phyloP scores from a whole-genome alignment of 2,797 vertebrate species.

The Siniperca undulata region DNA sequence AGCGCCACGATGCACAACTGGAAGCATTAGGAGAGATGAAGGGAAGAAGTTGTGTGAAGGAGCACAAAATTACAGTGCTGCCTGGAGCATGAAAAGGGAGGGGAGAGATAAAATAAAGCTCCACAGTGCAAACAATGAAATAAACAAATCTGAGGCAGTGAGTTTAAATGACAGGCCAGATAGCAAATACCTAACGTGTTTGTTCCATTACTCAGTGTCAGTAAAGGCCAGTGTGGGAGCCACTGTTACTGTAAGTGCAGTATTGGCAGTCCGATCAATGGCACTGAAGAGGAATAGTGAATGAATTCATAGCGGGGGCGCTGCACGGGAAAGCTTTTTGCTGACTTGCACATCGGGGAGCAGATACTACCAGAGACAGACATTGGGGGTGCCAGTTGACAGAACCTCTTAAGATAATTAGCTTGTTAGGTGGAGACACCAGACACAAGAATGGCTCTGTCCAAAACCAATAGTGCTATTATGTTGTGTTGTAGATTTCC shows the following conservation, averaged over 20 bases:
- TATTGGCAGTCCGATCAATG: conserved; percentile 78
- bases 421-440: conserved; percentile 75
- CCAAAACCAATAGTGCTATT: conserved; percentile 68
- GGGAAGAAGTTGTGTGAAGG: conserved; percentile 69
- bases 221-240: conserved; percentile 57
- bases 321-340: conserved; percentile 50
- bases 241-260: conserved; percentile 76
- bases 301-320: conserved; percentile 54
- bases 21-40: conserved; percentile 71
- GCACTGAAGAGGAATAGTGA: conserved; percentile 64
- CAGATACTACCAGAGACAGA: conserved; percentile 57
- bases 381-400: conserved; percentile 71
- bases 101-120: conserved; percentile 51
- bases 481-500: conserved; percentile 49
- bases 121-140: conserved; percentile 65
- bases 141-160: conserved; percentile 60
- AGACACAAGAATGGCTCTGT: conserved; percentile 53
- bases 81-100: conserved; percentile 39
- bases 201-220: conserved; percentile 73
- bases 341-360: conserved; percentile 70
- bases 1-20: conserved; percentile 62
- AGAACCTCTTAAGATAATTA: conserved; percentile 80
- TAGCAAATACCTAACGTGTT: conserved; percentile 72
- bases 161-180: conserved; percentile 59
- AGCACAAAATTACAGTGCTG: conserved; percentile 69